phyloP scores from a whole-genome alignment of 1,140 invertebrate species.

The Phortica variegata region DNA sequence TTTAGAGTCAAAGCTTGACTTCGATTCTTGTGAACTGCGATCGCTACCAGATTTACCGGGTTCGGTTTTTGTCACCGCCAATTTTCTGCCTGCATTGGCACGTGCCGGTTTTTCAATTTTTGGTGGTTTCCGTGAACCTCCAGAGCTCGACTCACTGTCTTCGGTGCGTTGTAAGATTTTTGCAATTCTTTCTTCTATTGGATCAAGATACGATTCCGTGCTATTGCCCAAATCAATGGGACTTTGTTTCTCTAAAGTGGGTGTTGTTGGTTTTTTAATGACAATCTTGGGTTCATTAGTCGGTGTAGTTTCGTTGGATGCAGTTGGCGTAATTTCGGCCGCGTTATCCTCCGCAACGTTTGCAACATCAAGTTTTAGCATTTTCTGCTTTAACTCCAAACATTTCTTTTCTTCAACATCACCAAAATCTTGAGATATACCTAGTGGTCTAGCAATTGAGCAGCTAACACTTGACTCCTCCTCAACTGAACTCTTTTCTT shows the following conservation, averaged over 20 bases:
- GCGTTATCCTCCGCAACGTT: slow-evolving; percentile 22
- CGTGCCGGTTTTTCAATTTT: slow-evolving; percentile 49
- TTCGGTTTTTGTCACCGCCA: slow-evolving; percentile 34
- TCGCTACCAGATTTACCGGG: slow-evolving; percentile 48
- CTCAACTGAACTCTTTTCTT: slow-evolving; percentile 66
- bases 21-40: slow-evolving; percentile 59
- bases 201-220: slow-evolving; percentile 47
- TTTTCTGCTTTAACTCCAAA: slow-evolving; percentile 46
- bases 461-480: slow-evolving; percentile 78
- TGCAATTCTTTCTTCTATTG: slow-evolving; percentile 48
- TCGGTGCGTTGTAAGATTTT: slow-evolving; percentile 44
- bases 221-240: slow-evolving; percentile 60
- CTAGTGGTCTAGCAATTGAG: slow-evolving; percentile 73
- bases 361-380: slow-evolving; percentile 43
- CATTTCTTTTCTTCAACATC: slow-evolving; percentile 61
- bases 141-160: slow-evolving; percentile 53
- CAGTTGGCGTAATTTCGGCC: slow-evolving; percentile 24
- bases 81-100: slow-evolving; percentile 39
- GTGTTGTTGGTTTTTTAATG: slow-evolving; percentile 61
- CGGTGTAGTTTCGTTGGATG: slow-evolving; percentile 35
- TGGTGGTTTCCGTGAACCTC: slow-evolving; percentile 41
- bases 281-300: slow-evolving; percentile 37
- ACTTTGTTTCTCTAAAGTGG: slow-evolving; percentile 64
- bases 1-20: slow-evolving; percentile 64
- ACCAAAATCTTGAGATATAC: slow-evolving; percentile 72